These are phyloP conservation scores for Artibeus lituratus DNA, from an alignment of 2,797 vertebrate genomes.

Conservation along the genomic window DNA sequence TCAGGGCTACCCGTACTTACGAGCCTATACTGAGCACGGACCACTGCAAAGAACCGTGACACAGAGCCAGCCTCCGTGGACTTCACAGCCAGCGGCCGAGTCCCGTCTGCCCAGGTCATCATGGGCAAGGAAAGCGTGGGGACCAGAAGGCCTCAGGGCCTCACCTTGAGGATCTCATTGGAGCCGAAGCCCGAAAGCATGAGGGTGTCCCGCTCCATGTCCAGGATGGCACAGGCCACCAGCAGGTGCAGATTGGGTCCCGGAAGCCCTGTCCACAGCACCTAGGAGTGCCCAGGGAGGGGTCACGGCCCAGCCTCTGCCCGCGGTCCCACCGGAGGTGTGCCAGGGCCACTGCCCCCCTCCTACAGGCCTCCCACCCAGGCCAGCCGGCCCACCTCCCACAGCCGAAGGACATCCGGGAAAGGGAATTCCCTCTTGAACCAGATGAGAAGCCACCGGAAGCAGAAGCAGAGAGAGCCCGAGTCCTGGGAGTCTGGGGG, in stretches of 20 bases:
- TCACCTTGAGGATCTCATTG: slow-evolving; percentile 94
- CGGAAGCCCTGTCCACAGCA: slow-evolving; percentile 90
- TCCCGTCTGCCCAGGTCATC: background rate
- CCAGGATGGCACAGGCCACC: slow-evolving; percentile 91
- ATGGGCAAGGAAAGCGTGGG: background rate
- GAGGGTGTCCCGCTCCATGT: slow-evolving; percentile 90
- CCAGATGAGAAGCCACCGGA: slow-evolving; percentile 96
- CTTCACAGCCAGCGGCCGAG: background rate
- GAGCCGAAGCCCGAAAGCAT: slow-evolving; percentile 93
- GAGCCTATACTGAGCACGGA: background rate
- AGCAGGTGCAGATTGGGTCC: slow-evolving; percentile 93
- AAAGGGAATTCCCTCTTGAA: slow-evolving; percentile 95
- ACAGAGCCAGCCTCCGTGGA: accelerated
- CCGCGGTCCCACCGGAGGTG: background rate
- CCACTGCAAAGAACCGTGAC: background rate
- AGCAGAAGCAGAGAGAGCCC: slow-evolving; percentile 93
- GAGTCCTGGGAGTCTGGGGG: slow-evolving; percentile 92
- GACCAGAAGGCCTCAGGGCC: background rate
- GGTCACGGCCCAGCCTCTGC: background rate
- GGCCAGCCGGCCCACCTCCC: slow-evolving; percentile 87
- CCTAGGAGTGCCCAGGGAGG: slow-evolving; percentile 77
- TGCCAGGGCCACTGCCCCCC: background rate
- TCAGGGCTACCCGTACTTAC: background rate
- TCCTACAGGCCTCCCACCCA: background rate
- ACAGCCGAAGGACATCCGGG: slow-evolving; percentile 90